Base-by-base conservation (phyloP, 1,140 invertebrate species). In the Atopsyche davidsoni region DNA sequence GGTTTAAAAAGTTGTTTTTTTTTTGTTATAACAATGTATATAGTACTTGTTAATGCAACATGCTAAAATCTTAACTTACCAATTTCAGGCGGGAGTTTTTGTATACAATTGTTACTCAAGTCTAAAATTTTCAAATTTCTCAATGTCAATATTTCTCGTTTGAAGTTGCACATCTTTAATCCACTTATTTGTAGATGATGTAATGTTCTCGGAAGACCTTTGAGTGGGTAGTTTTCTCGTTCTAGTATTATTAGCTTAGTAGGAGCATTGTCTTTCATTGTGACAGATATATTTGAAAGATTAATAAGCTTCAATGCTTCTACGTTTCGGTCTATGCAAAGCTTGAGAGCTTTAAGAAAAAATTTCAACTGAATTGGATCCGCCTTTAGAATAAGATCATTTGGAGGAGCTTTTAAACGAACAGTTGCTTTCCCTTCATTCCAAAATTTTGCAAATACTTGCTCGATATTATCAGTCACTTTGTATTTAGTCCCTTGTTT, bases 81-180 rank as follows among this genome's bases (percentile, higher is more conserved):
- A 46, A 94, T 59, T 63, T 87, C 84, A 18, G 77, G 67, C 13
- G 90, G 90, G 19, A 94, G 64, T 57, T 70, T 78, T 41, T 75
- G 77, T 25, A 94, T 73, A 46, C 80, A 72, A 75, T 94, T 95
- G 50, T 85, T 74, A 24, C 80, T 85, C 36, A 91, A 69, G 75
- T 94, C 82, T 46, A 94, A 70, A 28, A 80, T 58, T 53, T 70
- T 75, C 16, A 95, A 70, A 61, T 76, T 77, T 21, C 75, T 73
- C 2, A 89, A 61, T 6, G 70, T 65, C 31, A 86, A 67, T 59
- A 88, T 82, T 57, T 83, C 80, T 59, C 76, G 68, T 59, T 84
- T 79, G 46, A 88, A 79, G 43, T 78, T 79, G 55, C 72, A 77
- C 47, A 82, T 61, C 18, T 77, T 66, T 3, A 86, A 69, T 34